Evolutionary conservation across 2,797 vertebrate genomes (phyloP).

Genomic region (Sciurus carolinensis): DNA sequence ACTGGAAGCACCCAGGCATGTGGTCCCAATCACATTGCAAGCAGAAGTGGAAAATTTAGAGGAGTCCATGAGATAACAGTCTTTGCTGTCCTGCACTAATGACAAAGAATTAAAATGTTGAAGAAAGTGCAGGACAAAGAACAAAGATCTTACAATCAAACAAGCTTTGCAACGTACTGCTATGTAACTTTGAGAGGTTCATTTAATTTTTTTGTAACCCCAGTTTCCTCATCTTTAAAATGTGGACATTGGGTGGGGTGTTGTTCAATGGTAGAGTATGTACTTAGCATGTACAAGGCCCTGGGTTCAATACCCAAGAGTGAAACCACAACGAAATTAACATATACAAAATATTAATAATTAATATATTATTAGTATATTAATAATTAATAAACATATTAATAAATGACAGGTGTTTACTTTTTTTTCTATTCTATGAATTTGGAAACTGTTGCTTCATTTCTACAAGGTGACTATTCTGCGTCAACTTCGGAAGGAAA

Average conservation of each 20-base stretch:
- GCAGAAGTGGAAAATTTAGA: neutral
- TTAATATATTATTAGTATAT: no score
- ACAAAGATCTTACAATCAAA: neutral
- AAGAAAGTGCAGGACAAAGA: slow-evolving; percentile 6
- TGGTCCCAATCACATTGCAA: neutral
- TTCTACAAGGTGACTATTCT: neutral
- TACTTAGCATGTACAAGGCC: neutral
- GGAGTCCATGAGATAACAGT: neutral
- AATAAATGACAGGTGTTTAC: neutral
- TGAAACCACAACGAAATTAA: neutral
- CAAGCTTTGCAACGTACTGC: neutral
- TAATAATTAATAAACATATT: no score
- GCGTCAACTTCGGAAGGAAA: neutral
- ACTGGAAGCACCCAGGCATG: neutral
- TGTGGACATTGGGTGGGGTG: neutral
- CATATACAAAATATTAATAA: no score
- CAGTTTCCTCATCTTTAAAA: slow-evolving; percentile 39
- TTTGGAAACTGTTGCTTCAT: neutral
- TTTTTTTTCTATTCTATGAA: neutral
- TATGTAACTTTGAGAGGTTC: neutral
- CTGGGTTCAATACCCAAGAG: neutral
- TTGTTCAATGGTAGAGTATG: neutral
- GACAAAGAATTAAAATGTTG: neutral
- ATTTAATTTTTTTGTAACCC: neutral
- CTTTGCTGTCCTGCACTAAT: neutral